A percentile compares a stretch with the other conserved stretches of the same genome.
phyloP scores from a whole-genome alignment of 2,113 vertebrate species.

The Brienomyrus brachyistius region DNA sequence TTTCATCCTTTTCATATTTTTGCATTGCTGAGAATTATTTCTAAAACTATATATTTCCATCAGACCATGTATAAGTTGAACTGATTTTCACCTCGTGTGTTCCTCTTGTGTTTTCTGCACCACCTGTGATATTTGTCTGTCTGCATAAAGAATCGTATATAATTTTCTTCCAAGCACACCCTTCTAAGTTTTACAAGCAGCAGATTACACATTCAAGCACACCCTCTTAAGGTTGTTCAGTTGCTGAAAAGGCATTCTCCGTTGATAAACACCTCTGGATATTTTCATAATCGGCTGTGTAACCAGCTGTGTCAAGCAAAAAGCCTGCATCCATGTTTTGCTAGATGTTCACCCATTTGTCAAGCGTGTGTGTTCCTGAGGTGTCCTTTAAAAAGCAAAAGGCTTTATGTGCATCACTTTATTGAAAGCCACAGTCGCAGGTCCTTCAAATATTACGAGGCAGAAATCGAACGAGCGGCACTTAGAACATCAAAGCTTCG shows the following conservation, averaged over 20 bases:
- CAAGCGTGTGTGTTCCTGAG: slow-evolving; percentile 9
- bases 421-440: slow-evolving; percentile 33
- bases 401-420: slow-evolving; percentile 37
- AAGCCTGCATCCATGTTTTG: background rate
- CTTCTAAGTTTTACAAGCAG: slow-evolving; percentile 46
- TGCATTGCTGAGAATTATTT: too few relatives aligned
- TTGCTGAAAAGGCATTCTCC: background rate
- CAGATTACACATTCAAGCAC: slow-evolving; percentile 56
- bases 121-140: slow-evolving; percentile 29
- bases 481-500: slow-evolving; percentile 52
- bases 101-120: background rate
- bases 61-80: background rate
- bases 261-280: background rate
- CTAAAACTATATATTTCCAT: background rate
- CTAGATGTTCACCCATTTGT: background rate
- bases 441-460: slow-evolving; percentile 32
- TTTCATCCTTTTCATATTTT: background rate
- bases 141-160: slow-evolving; percentile 45
- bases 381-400: slow-evolving; percentile 25
- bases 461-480: slow-evolving; percentile 37
- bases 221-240: background rate
- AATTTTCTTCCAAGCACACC: slow-evolving; percentile 41
- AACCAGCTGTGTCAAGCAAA: background rate
- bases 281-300: background rate
- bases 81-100: background rate